Evolutionary conservation across 2,888 invertebrate species (phyloP).

Genomic region (Frankliniella fusca): DNA sequence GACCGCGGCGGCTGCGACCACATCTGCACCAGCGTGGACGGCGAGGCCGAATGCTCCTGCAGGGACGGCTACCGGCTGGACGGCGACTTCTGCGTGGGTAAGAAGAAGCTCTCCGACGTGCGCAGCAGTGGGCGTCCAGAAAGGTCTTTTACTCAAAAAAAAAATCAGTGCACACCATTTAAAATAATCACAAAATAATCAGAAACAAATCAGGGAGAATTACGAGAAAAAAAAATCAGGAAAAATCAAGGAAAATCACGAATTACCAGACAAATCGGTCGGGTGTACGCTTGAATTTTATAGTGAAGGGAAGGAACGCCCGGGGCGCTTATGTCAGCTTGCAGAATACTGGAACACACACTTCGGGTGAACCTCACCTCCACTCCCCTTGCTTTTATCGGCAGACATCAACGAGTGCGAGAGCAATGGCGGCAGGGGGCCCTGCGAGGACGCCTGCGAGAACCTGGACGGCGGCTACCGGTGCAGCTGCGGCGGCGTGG

Average conservation of each 20-base stretch:
- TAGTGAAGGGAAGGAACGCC: too few relatives aligned
- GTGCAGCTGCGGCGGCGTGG: conserved; percentile 33
- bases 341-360: too few relatives aligned
- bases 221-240: too few relatives aligned
- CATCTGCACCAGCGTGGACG: conserved; percentile 19
- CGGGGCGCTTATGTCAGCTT: too few relatives aligned
- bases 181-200: too few relatives aligned
- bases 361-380: too few relatives aligned
- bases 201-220: too few relatives aligned
- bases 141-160: too few relatives aligned
- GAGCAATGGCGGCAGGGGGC: background rate
- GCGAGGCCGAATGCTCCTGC: conserved; percentile 15
- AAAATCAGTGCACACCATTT: too few relatives aligned
- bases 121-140: background rate
- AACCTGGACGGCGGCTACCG: conserved; percentile 18
- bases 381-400: background rate
- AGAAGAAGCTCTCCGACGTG: background rate
- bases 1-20: conserved; percentile 23
- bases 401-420: background rate
- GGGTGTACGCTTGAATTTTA: too few relatives aligned
- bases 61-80: conserved; percentile 15
- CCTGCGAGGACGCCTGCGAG: background rate
- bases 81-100: conserved; percentile 18
- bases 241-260: too few relatives aligned
- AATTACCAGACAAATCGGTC: too few relatives aligned